Base-by-base conservation (phyloP, 2,113 vertebrate species). In the Nibea albiflora region DNA sequence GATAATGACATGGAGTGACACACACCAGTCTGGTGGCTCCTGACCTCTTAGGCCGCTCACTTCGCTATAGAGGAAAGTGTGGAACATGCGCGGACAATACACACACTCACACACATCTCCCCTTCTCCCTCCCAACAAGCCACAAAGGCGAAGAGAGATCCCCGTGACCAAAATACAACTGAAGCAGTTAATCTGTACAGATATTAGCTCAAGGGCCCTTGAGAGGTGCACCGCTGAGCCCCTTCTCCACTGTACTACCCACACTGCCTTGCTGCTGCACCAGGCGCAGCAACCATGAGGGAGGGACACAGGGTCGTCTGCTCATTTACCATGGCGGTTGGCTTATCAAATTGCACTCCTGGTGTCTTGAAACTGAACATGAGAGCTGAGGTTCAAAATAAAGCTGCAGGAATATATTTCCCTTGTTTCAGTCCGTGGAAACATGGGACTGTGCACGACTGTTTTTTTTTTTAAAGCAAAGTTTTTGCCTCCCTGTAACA, bases 141-240 rank as follows among this genome's bases (percentile, higher is more conserved):
- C 87, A 90, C 91, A 90, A 88, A 87, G 80, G 88, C 90, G 84
- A 91, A 83, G 83, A 90, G 90, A 92, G 92, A 93, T 93, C 89
- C 93, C 94, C 83, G 88, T 93, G 93, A 93, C 89, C 89, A 94
- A 95, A 92, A 93, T 92, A 94, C 93, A 93, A 93, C 92, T 94
- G 92, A 92, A 94, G 92, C 94, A 94, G 94, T 93, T 95, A 94
- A 95, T 95, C 93, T 94, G 93, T 89, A 85, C 85, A 90, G 91
- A 94, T 94, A 95, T 94, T 89, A 91, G 94, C 94, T 94, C 87
- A 91, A 94, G 94, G 92, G 90, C 91, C 87, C 92, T 92, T 80
- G 81, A 94, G 93, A 90, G 90, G 90, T 88, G 76, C 80, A 85
- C 76, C 53, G 73, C 80, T 77, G 90, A 92, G 85, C 91, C 88